Percentiles rank a stretch among this genome's conserved stretches.
phyloP scores from a whole-genome alignment of 2,888 invertebrate species.

The Chaitophorus viminalis region DNA sequence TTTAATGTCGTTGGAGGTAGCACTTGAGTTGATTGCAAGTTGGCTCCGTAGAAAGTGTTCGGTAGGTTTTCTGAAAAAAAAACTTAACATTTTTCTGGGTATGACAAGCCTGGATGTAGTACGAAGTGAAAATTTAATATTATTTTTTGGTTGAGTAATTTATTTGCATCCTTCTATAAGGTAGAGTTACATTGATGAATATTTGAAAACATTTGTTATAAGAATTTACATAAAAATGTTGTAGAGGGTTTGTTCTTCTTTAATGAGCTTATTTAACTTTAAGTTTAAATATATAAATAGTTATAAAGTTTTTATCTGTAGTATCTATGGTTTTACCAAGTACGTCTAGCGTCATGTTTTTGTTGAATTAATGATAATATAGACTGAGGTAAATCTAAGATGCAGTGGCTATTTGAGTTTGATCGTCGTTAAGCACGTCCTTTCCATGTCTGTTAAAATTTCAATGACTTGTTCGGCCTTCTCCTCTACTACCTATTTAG shows the following conservation, averaged over 20 bases:
- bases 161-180: neutral
- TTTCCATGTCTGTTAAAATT: neutral
- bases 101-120: neutral
- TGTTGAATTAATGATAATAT: neutral
- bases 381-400: neutral
- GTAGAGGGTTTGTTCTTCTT: neutral
- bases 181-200: neutral
- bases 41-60: neutral
- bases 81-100: neutral
- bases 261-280: neutral
- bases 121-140: neutral
- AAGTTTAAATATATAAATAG: too few species aligned
- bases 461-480: neutral
- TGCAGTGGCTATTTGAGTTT: neutral
- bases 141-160: neutral
- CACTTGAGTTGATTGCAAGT: neutral
- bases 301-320: slow-evolving; percentile 67
- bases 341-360: neutral
- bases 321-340: neutral
- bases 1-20: neutral
- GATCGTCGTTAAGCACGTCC: neutral
- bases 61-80: neutral
- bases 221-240: neutral
- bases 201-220: neutral
- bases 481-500: too few species aligned